Base-by-base conservation (phyloP, 2,113 vertebrate species). In the Aldabrachelys gigantea region DNA sequence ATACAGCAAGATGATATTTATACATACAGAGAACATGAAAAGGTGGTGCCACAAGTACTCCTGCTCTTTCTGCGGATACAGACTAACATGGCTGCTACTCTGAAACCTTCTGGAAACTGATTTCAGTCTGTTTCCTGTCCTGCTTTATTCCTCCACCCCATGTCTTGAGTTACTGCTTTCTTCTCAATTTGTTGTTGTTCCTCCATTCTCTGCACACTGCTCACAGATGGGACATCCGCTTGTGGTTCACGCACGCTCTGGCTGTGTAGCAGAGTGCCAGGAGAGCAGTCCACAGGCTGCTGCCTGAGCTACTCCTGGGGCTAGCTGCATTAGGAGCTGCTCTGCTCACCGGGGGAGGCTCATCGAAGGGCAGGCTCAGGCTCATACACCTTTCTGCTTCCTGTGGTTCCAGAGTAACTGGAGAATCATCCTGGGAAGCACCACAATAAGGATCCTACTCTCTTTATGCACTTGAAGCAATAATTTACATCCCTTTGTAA, bases 371-470 rank as follows among this genome's bases (percentile, higher is more conserved):
- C 12, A 16, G 80, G 13, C 10, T 16, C 4, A 8, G 38, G 35
- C 1, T 21, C 10, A n/a, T 5, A n/a, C 14, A 14, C 17, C 52
- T 35, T 53, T 25, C 14, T 87, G 8, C 24, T 25, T 27, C 1
- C 3, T 0, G 2, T 0, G 0, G 27, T 52, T 2, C 82, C 3
- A 16, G 44, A 27, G 4, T 3, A 31, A 31, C 0, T 38, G 35
- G 14, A 72, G 9, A 4, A 19, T 21, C 65, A 22, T 21, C 65
- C 19, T 35, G 10, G 6, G 9, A 31, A n/a, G 4, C 47, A 4
- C 11, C 24, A 78, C 24, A 78, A 5, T 38, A 86, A 85, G 41
- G 6, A 16, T 2, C 2, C 8, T n/a, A 27, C 69, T 25, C 88
- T 49, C 49, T 56, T 17, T 35, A 41, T 41, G 27, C 49, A 50